phyloP scores from a whole-genome alignment of 2,113 vertebrate species.

The Oryzias curvinotus region DNA sequence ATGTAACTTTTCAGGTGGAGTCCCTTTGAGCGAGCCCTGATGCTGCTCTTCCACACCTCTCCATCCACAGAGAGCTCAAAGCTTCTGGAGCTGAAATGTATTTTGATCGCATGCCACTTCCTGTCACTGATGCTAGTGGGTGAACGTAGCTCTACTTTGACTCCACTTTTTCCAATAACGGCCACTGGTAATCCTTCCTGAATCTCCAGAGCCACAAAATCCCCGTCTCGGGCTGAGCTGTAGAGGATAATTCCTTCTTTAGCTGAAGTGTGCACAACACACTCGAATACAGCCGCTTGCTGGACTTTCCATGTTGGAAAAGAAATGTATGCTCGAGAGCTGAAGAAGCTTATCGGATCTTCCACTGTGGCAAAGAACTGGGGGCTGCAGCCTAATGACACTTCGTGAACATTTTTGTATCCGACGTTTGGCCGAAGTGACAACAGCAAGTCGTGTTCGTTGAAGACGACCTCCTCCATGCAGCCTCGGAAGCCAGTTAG shows the following conservation, averaged over 20 bases:
- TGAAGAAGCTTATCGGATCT: conserved; percentile 90
- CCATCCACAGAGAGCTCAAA: conserved; percentile 83
- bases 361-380: conserved; percentile 87
- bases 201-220: conserved; percentile 87
- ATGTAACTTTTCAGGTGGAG: conserved; percentile 78
- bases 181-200: conserved; percentile 81
- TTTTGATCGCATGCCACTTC: conserved; percentile 82
- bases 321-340: conserved; percentile 85
- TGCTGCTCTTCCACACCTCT: conserved; percentile 74
- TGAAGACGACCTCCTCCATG: conserved; percentile 84
- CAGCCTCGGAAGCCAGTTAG: conserved; percentile 81
- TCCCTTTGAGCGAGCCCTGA: conserved; percentile 65
- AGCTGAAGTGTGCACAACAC: conserved; percentile 79
- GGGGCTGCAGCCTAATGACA: conserved; percentile 87
- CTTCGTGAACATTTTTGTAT: conserved; percentile 84
- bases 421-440: conserved; percentile 85
- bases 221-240: conserved; percentile 78
- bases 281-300: conserved; percentile 75
- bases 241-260: conserved; percentile 85
- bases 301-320: conserved; percentile 78
- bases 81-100: conserved; percentile 77
- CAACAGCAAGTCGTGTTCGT: conserved; percentile 80
- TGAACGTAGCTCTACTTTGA: conserved; percentile 78
- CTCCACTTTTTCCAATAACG: conserved; percentile 72
- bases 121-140: conserved; percentile 76